A percentile compares a stretch with the other conserved stretches of the same genome.
Evolutionary conservation across 2,797 vertebrate species (phyloP).

Genomic region (Neopelma chrysocephalum): DNA sequence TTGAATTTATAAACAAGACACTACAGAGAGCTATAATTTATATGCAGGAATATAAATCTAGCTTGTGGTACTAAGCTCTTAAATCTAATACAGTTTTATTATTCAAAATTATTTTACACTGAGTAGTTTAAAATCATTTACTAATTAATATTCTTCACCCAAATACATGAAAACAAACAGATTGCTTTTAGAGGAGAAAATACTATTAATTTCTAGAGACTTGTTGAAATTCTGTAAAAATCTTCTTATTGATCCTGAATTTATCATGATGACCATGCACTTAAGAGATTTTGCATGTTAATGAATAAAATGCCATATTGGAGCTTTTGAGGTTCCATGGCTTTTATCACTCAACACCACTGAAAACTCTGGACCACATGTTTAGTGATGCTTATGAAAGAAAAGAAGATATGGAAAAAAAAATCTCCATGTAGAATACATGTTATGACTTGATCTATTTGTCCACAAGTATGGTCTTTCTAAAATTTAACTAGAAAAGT

Average conservation of each 20-base stretch:
- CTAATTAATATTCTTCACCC: background rate
- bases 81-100: background rate
- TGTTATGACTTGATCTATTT: background rate
- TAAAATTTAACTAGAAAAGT: constrained; percentile 3
- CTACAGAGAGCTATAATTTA: background rate
- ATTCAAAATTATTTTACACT: background rate
- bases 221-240: background rate
- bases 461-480: background rate
- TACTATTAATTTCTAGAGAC: background rate
- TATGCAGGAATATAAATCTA: background rate
- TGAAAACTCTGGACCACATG: background rate
- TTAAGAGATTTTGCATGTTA: background rate
- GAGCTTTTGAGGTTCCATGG: background rate
- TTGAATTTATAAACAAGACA: background rate
- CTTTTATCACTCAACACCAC: background rate
- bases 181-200: background rate
- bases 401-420: background rate
- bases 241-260: background rate
- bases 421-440: background rate
- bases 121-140: background rate
- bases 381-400: background rate
- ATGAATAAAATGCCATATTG: background rate
- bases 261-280: background rate
- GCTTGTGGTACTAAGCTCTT: background rate
- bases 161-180: background rate